Evolutionary conservation across 2,113 vertebrate genomes (phyloP), one percentile per base, ranked within the genome.

Genomic region (Emydocephalus ijimae): DNA sequence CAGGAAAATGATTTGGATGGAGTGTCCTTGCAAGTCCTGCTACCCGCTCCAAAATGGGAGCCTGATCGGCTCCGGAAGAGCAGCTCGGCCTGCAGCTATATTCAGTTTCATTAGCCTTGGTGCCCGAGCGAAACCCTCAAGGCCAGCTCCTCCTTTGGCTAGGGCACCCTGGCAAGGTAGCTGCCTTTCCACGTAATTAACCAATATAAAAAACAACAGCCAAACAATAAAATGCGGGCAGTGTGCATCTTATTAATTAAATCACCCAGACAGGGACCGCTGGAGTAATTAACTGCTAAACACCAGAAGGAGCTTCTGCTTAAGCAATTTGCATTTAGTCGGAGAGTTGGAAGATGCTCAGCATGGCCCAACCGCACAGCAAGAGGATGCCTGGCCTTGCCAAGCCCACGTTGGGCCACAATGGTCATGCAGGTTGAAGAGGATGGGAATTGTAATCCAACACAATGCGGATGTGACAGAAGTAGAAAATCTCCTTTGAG

Each of bases 241-340:
- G 61, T 39, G 54, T 43, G 59, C 89, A 54, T 81, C 91, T 94
- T 90, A 88, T 88, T 94, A 88, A 92, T 88, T 92, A 90, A 92
- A 92, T 81, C 52, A 81, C 91, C 45, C 43, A 4, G 85, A 87
- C 57, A 45, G 69, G 88, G 81, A 74, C 91, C 29, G 26, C 81
- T 8, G 26, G 52, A 45, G 52, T 90, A 74, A 85, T 91, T 81
- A 57, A 88, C 86, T 43, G 61, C 29, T 14, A 52, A 81, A 55
- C 64, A 57, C 54, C 34, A 56, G 50, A 64, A 29, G 48, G 48
- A 1, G 90, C 39, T 50, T 59, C 43, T 21, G 6, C 15, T 10
- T 20, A 48, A 91, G 55, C 29, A 61, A 14, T 29, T 43, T 81
- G 34, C 8, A 20, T 54, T 61, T 45, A 74, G 50, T 29, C 8